Base-by-base conservation (phyloP, 2,888 invertebrate species). In the Lasioglossum zephyrum region DNA sequence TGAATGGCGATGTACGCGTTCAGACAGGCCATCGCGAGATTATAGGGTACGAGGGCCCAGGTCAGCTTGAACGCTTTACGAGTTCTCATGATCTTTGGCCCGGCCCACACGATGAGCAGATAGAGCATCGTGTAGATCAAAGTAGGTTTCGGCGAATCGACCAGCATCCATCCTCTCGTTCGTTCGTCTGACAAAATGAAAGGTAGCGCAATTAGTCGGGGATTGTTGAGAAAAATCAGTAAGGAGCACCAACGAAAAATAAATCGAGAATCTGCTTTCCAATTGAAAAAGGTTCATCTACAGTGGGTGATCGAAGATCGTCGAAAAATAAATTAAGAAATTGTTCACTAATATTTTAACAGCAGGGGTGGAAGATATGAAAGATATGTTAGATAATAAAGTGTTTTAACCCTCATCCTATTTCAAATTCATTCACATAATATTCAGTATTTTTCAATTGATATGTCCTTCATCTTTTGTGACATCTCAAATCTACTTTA, bases 1-100 rank as follows among this genome's bases (percentile, higher is more conserved):
- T 98, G 97, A 85, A 97, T 95, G 78, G 97, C 97, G 94, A 99
- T 99, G 93, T 98, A 98, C 5, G 97, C 96, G 94, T 99, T 99
- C 74, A 99, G 95, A 1, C 95, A 95, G 4, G 98, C 98, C 97
- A 99, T 97, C 1, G 97, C 96, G 86, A 98, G 95, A 95, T 99
- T 99, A 94, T 99, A 99, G 4, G 97, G 97, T 80, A 99, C 97
- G 87, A 99, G 96, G 2, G 97, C 95, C 96, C 97, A 97, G 36
- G 97, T 97, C 73, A 99, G 95, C 90, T 97, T 96, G 92, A 98
- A 97, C 0, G 99, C 97, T 93, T 96, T 96, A 85, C 97, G 96
- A 88, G 97, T 96, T 94, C 96, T 96, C 98, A 99, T 98, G 57
- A 97, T 91, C 93, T 96, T 97, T 63, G 99, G 98, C 3, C 98